A percentile compares a stretch with the other conserved stretches of the same genome.
Evolutionary conservation across 2,888 invertebrate species (phyloP).

Genomic region (Dasysyrphus tricinctus): DNA sequence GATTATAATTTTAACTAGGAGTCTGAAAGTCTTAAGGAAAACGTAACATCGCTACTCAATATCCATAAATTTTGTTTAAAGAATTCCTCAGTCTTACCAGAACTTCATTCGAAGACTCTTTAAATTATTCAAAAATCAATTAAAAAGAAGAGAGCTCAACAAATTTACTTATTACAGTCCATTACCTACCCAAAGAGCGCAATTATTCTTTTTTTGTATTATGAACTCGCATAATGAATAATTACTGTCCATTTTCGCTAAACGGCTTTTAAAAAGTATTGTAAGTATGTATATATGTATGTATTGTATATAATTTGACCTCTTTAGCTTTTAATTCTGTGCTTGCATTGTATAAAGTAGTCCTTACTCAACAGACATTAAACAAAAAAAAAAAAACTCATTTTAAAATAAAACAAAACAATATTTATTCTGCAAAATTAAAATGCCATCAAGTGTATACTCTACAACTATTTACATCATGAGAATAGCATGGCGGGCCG

Average conservation of each 20-base stretch:
- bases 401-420: slow-evolving; percentile 36
- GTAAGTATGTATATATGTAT: too few species aligned
- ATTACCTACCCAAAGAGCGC: background rate
- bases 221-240: background rate
- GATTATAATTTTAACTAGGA: too few species aligned
- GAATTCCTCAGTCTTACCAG: too few species aligned
- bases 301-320: background rate
- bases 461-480: slow-evolving; percentile 20
- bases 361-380: slow-evolving; percentile 20
- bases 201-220: background rate
- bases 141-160: too few species aligned
- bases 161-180: background rate
- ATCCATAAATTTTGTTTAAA: too few species aligned
- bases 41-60: too few species aligned
- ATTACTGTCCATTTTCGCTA: background rate
- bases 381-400: slow-evolving; percentile 19
- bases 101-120: too few species aligned
- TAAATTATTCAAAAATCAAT: too few species aligned
- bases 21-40: too few species aligned
- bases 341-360: slow-evolving; percentile 17
- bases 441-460: slow-evolving; percentile 29
- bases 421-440: slow-evolving; percentile 46
- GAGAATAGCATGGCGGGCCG: background rate
- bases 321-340: background rate
- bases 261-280: background rate